Conservation (phyloP, 2,113 vertebrate species). For the Procavia capensis region DNA sequence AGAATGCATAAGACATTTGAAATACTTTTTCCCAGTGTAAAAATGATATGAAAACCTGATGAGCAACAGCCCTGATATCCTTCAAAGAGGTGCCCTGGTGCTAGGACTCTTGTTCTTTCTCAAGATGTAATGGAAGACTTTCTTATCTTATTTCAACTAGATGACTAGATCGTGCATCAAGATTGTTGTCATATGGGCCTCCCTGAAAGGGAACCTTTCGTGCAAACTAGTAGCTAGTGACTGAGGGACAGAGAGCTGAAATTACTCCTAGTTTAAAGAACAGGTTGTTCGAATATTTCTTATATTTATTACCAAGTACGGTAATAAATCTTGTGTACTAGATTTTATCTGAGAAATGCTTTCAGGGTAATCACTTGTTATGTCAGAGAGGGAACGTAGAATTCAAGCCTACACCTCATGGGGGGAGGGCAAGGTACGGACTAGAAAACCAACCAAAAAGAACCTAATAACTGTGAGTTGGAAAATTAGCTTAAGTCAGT, state of each 20-base stretch:
- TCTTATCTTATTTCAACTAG: not conserved
- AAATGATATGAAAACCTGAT: not conserved
- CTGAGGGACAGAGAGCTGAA: not conserved
- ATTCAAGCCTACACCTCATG: not conserved
- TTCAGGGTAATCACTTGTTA: not conserved
- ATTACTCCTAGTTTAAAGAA: not conserved
- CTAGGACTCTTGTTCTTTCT: not conserved
- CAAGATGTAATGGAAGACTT: not conserved
- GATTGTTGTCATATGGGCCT: not conserved
- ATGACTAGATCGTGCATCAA: not conserved
- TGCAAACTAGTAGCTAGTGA: not conserved
- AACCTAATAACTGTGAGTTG: not conserved
- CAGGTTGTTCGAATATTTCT: not conserved
- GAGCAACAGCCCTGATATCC: not conserved
- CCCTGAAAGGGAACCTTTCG: not conserved
- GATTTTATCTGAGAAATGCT: not conserved
- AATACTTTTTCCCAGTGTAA: not conserved
- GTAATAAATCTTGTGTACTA: not conserved
- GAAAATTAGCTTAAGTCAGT: not conserved
- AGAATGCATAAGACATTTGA: not conserved
- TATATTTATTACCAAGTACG: too few species aligned
- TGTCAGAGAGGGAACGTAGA: not conserved
- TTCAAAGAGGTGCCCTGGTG: not conserved
- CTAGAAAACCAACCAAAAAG: not conserved
- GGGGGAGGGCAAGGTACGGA: not conserved